A percentile compares a stretch with the other conserved stretches of the same genome.
phyloP scores from a whole-genome alignment of 2,113 vertebrate species.

The Halcyon malimbica region DNA sequence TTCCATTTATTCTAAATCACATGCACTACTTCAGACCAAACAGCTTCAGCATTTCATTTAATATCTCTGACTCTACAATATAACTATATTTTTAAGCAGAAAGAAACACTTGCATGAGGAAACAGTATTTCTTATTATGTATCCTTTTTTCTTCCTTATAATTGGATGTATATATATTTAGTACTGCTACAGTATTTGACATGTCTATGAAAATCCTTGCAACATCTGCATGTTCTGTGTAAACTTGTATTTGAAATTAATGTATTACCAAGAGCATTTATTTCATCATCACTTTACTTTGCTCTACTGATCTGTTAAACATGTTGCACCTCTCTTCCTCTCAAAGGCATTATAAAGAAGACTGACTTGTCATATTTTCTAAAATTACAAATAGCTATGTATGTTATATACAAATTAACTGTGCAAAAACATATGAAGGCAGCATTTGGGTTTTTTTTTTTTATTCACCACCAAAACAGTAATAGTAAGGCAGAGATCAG shows the following conservation, averaged over 20 bases:
- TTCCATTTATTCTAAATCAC: not conserved
- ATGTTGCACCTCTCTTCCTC: not conserved
- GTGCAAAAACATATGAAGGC: not conserved
- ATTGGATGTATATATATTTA: not conserved
- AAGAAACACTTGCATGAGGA: not conserved
- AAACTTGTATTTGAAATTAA: not conserved
- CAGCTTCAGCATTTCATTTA: not conserved
- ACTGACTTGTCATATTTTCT: not conserved
- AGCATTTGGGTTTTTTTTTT: not conserved
- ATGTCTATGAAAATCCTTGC: not conserved
- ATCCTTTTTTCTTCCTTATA: not conserved
- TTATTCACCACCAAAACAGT: not conserved
- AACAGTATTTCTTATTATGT: not conserved
- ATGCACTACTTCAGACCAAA: not conserved
- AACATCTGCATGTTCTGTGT: not conserved
- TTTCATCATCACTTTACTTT: not conserved
- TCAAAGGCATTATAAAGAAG: not conserved
- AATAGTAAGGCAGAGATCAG: not conserved
- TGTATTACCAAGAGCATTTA: not conserved
- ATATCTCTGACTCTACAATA: not conserved
- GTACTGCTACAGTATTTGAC: not conserved
- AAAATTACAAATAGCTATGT: not conserved
- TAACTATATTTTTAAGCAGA: not conserved
- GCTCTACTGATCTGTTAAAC: not conserved
- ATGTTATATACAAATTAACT: not conserved